Base-by-base conservation (phyloP, 1,140 invertebrate species). In the Chymomyza costata region DNA sequence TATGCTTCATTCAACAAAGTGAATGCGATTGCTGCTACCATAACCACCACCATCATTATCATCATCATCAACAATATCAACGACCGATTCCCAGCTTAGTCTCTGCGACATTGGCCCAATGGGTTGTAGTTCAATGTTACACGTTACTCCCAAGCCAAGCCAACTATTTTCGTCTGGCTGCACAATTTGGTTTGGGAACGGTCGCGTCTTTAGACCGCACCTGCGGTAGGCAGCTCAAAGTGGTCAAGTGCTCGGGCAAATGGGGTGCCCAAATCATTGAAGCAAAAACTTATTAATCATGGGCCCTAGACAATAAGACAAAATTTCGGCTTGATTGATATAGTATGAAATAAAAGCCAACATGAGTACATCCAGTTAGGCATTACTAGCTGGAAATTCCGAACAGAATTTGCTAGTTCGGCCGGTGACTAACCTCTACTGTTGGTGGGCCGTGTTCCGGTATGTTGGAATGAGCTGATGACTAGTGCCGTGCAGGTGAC, bases 91-190 rank as follows among this genome's bases (percentile, higher is more conserved):
- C n/a, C n/a, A n/a, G n/a, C n/a, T n/a, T n/a, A n/a, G n/a, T 14
- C 31, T 55, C 32, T 56, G 32, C 39, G 30, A 16, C 41, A 41
- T 39, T 54, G 15, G 35, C 10, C 25, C 35, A 17, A 25, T 25
- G 8, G 8, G 21, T 8, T 25, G 21, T 25, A 25, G 21, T 25
- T 25, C 21, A 25, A 25, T 25, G 21, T 25, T 25, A 8, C 3
- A 25, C 3, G 18, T 28, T 2, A n/a, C 35, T 16, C 21, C 18
- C 32, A 34, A 44, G 41, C 52, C 25, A 21, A 38, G 41, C 41
- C 53, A 55, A 76, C 61, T 76, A 65, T 73, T 73, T 61, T 58
- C 73, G 53, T 44, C 48, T 80, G 67, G 64, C 28, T 73, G 73
- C 53, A 59, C 73, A 80, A 49, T 34, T 49, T 17, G 13, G 25